These are phyloP conservation scores for Oreonectes daqikongensis DNA, from an alignment of 2,797 vertebrate genomes.

Conservation along the genomic window DNA sequence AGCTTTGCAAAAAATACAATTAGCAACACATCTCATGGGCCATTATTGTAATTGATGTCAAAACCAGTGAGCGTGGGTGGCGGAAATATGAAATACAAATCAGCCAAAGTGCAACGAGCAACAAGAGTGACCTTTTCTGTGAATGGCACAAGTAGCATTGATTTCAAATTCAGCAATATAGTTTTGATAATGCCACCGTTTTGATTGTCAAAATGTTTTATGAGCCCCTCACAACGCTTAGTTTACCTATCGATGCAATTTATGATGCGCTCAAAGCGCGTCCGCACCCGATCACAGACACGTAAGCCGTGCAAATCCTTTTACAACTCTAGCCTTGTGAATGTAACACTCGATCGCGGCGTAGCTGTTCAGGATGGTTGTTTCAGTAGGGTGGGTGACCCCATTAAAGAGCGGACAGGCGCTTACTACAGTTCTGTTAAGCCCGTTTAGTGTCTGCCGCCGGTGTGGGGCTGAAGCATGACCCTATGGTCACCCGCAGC, in stretches of 20 bases:
- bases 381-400: conserved; percentile 38
- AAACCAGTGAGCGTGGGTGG: conserved; percentile 37
- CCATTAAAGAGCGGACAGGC: conserved; percentile 47
- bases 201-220: conserved; percentile 39
- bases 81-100: conserved; percentile 38
- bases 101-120: conserved; percentile 56
- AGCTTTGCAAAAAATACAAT: conserved; percentile 56
- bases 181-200: conserved; percentile 57
- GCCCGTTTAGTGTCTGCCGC: conserved; percentile 37
- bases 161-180: conserved; percentile 52
- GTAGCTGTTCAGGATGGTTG: conserved; percentile 21
- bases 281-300: neutral
- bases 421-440: conserved; percentile 36
- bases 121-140: conserved; percentile 42
- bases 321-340: conserved; percentile 8
- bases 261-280: conserved; percentile 4
- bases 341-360: conserved; percentile 31
- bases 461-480: conserved; percentile 5
- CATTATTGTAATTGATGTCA: conserved; percentile 71
- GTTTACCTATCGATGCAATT: conserved; percentile 20
- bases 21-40: conserved; percentile 67
- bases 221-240: conserved; percentile 14
- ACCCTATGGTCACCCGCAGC: conserved; percentile 27
- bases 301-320: conserved; percentile 37
- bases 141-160: conserved; percentile 57